Base-by-base conservation (phyloP, 92 coral and sea anemone genomes). In the Phymanthus crucifer region DNA sequence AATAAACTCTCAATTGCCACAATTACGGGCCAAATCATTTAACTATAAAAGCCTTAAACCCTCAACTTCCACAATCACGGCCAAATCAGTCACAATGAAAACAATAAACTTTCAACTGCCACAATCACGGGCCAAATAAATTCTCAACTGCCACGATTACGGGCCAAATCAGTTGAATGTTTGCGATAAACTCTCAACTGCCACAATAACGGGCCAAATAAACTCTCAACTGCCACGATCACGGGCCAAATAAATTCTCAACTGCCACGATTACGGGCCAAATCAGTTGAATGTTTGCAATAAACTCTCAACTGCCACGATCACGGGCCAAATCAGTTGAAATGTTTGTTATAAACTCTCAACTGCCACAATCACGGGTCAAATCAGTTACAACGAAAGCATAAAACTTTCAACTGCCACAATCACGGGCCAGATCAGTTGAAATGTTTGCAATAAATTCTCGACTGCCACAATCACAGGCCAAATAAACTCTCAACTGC, bases 261-360 rank as follows among this genome's bases (percentile, higher is more conserved):
- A 4, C 29, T n/a, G 70, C 70, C 70, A 24, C 70, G 70, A 64
- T 2, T 32, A 64, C 70, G 70, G 70, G 70, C 70, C 70, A 16
- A 64, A 47, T 37, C 40, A 47, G 16, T 47, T 47, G 12, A 64
- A 24, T 64, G 12, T 24, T 3, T 1, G 35, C 11, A 16, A 24
- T 16, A 64, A 14, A 16, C 32, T 64, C 31, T 4, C 16, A 47
- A 10, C 23, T n/a, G 70, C 70, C 70, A 24, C 70, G 31, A 16
- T 19, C 70, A 64, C 31, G 70, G 31, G 31, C 70, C 70, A 10
- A 47, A 56, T 32, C 70, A 64, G 2, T 64, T 17, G 18, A 47
- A 47, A 47, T 17, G 16, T 64, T 2, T 10, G 31, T 3, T 10
- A 64, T 18, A 56, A n/a, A 24, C 32, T 64, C 35, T 1, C 70